Conservation (phyloP, 2,113 vertebrate species). For the Nestor notabilis region DNA sequence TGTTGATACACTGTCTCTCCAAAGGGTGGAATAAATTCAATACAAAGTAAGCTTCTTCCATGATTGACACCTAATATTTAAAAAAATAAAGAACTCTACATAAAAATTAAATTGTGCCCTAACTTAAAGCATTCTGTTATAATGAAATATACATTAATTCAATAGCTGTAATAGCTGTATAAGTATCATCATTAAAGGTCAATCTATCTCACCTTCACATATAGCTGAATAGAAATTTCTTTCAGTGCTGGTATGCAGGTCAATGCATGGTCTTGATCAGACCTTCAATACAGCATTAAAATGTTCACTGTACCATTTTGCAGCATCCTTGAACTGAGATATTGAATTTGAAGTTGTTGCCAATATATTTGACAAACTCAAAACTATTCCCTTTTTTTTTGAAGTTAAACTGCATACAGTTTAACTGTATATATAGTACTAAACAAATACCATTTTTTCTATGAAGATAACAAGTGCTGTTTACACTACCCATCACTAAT, state of each 20-base stretch:
- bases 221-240: not conserved
- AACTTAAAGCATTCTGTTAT: not conserved
- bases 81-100: not conserved
- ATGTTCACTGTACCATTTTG: not conserved
- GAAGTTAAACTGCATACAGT: not conserved
- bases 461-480: not conserved
- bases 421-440: not conserved
- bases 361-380: not conserved
- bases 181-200: not conserved
- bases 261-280: not conserved
- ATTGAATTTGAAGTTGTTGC: not conserved
- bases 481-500: not conserved
- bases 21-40: not conserved
- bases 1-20: not conserved
- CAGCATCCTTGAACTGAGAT: not conserved
- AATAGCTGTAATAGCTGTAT: not conserved
- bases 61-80: not conserved
- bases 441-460: not conserved
- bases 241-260: not conserved
- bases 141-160: not conserved
- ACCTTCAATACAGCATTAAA: not conserved
- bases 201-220: not conserved
- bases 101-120: not conserved
- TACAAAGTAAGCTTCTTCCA: not conserved
- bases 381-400: not conserved